phyloP scores from a whole-genome alignment of 2,888 invertebrate species.

The Allacma fusca region DNA sequence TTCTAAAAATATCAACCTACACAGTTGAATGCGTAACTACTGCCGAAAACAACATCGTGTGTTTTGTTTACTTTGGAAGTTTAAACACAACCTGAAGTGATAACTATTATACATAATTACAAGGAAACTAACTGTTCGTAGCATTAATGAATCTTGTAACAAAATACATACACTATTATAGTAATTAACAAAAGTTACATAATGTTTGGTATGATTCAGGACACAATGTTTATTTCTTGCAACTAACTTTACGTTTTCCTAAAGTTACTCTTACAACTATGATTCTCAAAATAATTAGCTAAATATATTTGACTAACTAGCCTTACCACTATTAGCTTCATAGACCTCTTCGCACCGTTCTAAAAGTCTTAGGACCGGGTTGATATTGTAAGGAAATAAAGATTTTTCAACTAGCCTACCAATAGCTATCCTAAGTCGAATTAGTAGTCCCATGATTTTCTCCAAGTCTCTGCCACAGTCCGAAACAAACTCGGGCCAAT shows the following conservation, averaged over 20 bases:
- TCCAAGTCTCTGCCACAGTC: constrained; percentile 79
- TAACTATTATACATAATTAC: too few species aligned
- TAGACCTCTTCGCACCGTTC: constrained; percentile 86
- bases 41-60: too few species aligned
- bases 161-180: too few species aligned
- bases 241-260: neutral
- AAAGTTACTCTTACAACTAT: neutral
- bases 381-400: constrained; percentile 89
- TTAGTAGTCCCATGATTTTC: constrained; percentile 84
- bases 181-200: too few species aligned
- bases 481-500: constrained; percentile 82
- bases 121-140: too few species aligned
- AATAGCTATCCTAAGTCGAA: constrained; percentile 80
- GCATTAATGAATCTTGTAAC: too few species aligned
- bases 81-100: too few species aligned
- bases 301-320: constrained; percentile 36
- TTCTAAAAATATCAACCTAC: too few species aligned
- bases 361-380: constrained; percentile 81
- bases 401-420: constrained; percentile 82
- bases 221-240: neutral
- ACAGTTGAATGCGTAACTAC: too few species aligned
- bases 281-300: constrained; percentile 1
- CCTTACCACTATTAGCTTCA: constrained; percentile 73
- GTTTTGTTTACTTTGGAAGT: too few species aligned
- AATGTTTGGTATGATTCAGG: constrained; percentile 7